Evolutionary conservation across 2,888 invertebrate species (phyloP), one percentile per base, ranked within the genome.

Genomic region (Cynaeus angustus): DNA sequence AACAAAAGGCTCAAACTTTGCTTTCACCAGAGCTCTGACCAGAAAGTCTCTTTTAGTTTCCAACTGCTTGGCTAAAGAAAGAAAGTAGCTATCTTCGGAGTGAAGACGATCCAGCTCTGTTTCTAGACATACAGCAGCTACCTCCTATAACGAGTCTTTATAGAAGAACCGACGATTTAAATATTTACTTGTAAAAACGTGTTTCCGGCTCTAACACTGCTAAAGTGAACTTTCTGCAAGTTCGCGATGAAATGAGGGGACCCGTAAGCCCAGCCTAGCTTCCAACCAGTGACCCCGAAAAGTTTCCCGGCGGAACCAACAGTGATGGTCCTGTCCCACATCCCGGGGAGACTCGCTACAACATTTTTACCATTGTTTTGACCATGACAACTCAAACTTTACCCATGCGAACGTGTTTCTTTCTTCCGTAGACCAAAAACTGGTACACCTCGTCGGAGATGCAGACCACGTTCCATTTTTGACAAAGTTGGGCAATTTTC

Each of bases 361-460:
- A 21, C 1, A 21, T 4, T 21, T 1, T 21, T 21, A 3, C 97
- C 98, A 99, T 21, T 21, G n/a, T n/a, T n/a, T n/a, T n/a, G n/a
- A n/a, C n/a, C n/a, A 0, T 5, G 14, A 13, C 3, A 45, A n/a
- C 99, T 99, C 9, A 97, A 96, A 62, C 97, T 97, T 67, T 83
- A 94, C 98, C 97, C 69, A 99, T 98, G 83, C 98, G 90, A 68
- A 98, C 90, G 85, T 98, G 96, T 78, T 94, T 87, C 26, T 90
- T 87, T 0, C 93, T 93, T 80, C 93, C 90, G 80, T 92, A 98
- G 8, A 95, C 94, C 83, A 99, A 89, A 96, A 98, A 99, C 84
- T 99, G 99, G 78, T 99, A 99, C 0, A 99, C 99, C 85, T 99
- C 99, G 85, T 99, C 99, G 0, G 97, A 92, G 12, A 99, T 86